These are phyloP conservation scores for Percopsis transmontana DNA, from an alignment of 2,113 vertebrate genomes.

Conservation along the genomic window DNA sequence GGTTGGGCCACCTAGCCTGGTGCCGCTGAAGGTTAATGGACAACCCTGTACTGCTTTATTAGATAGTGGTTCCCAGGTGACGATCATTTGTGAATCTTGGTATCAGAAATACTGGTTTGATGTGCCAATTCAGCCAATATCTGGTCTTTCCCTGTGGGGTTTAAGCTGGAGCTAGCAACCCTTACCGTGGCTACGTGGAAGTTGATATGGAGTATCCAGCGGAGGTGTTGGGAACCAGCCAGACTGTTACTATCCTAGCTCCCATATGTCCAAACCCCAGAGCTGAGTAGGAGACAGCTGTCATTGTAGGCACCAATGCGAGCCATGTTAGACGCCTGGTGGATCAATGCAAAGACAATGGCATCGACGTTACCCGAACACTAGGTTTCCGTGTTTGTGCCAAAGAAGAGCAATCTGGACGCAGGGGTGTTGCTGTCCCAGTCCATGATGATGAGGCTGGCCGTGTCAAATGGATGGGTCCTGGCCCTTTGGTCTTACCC, in stretches of 20 bases:
- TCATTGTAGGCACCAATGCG: conserved; percentile 25
- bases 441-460: not conserved
- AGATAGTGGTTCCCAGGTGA: conserved; percentile 28
- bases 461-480: conserved; percentile 19
- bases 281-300: conserved; percentile 1
- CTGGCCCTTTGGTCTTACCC: conserved; percentile 2
- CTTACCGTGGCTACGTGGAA: conserved; percentile 25
- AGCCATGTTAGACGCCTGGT: conserved; percentile 23
- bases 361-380: conserved; percentile 4
- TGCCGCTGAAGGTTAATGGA: not conserved
- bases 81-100: conserved; percentile 26
- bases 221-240: conserved; percentile 9
- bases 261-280: conserved; percentile 13
- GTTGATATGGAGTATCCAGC: conserved; percentile 30
- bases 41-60: conserved; percentile 2
- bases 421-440: not conserved
- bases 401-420: not conserved
- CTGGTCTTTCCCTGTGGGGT: conserved; percentile 25
- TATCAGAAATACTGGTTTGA: conserved; percentile 18
- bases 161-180: conserved; percentile 20
- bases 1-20: conserved; percentile 4
- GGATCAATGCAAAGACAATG: conserved; percentile 20
- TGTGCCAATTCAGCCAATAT: conserved; percentile 17
- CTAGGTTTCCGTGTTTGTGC: not conserved
- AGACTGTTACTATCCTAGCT: conserved; percentile 20